phyloP scores from a whole-genome alignment of 1,140 invertebrate species.

The Amphibalanus amphitrite region DNA sequence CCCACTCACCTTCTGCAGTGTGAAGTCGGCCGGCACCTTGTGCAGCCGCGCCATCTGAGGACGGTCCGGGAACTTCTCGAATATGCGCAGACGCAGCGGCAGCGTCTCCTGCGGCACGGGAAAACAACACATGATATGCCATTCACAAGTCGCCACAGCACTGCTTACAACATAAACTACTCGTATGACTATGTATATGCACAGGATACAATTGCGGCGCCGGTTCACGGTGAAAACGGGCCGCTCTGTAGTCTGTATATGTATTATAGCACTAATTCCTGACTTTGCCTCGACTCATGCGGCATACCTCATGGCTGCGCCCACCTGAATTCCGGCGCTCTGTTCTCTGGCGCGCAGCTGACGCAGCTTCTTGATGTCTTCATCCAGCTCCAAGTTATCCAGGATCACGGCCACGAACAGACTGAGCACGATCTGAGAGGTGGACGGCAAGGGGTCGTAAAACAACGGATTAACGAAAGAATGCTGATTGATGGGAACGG shows the following conservation, averaged over 20 bases:
- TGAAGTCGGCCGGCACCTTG: conserved; percentile 90
- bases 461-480: too few relatives aligned
- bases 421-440: conserved; percentile 86
- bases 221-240: too few relatives aligned
- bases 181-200: too few relatives aligned
- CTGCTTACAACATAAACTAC: too few relatives aligned
- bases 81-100: conserved; percentile 85
- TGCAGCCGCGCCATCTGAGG: conserved; percentile 95
- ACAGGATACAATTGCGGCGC: too few relatives aligned
- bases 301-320: not conserved
- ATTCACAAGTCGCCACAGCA: too few relatives aligned
- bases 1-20: conserved; percentile 83
- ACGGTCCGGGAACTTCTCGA: conserved; percentile 96
- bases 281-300: too few relatives aligned
- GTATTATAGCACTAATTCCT: too few relatives aligned
- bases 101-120: conserved; percentile 46
- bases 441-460: too few relatives aligned
- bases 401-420: conserved; percentile 99
- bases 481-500: too few relatives aligned
- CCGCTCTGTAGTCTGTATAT: too few relatives aligned
- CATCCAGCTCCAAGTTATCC: conserved; percentile 97
- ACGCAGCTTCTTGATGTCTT: conserved; percentile 98
- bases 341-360: conserved; percentile 93
- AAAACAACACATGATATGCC: too few relatives aligned
- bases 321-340: conserved; percentile 81